These are phyloP conservation scores for Rapana venosa DNA, from an alignment of 2,888 invertebrate species.

Conservation along the genomic window DNA sequence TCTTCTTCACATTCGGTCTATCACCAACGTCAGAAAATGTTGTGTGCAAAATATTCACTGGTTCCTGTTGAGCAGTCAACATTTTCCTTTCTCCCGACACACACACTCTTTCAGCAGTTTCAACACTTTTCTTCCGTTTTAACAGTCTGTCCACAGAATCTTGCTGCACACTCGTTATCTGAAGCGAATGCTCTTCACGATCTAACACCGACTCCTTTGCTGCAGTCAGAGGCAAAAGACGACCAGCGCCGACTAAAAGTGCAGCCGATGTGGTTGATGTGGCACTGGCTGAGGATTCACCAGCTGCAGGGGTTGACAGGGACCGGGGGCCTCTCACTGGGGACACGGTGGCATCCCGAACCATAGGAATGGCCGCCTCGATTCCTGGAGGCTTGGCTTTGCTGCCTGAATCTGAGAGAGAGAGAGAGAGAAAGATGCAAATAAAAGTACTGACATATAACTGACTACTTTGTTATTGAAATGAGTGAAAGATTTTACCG, in stretches of 20 bases:
- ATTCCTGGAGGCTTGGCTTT: conserved; percentile 14
- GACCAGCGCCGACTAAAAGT: background rate
- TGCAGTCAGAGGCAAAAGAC: background rate
- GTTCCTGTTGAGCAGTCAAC: background rate
- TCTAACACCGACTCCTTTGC: background rate
- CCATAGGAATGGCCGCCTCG: conserved; percentile 28
- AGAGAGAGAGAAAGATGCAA: background rate
- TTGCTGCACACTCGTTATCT: background rate
- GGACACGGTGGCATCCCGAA: conserved; percentile 26
- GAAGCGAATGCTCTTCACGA: background rate
- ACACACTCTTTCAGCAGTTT: background rate
- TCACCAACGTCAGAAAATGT: background rate
- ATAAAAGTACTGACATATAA: no score
- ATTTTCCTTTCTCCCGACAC: background rate
- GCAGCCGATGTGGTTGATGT: background rate
- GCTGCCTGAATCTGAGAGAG: conserved; percentile 25
- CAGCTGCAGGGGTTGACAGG: conserved; percentile 13
- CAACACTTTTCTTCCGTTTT: background rate
- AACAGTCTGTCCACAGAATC: background rate
- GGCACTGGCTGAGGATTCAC: background rate
- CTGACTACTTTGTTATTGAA: no score
- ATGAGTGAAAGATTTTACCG: no score
- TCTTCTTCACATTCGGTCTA: background rate
- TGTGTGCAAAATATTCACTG: background rate
- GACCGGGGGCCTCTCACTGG: background rate